A percentile compares a stretch with the other conserved stretches of the same genome.
Evolutionary conservation across 2,888 invertebrate species (phyloP).

Genomic region (Drosophila mettleri): DNA sequence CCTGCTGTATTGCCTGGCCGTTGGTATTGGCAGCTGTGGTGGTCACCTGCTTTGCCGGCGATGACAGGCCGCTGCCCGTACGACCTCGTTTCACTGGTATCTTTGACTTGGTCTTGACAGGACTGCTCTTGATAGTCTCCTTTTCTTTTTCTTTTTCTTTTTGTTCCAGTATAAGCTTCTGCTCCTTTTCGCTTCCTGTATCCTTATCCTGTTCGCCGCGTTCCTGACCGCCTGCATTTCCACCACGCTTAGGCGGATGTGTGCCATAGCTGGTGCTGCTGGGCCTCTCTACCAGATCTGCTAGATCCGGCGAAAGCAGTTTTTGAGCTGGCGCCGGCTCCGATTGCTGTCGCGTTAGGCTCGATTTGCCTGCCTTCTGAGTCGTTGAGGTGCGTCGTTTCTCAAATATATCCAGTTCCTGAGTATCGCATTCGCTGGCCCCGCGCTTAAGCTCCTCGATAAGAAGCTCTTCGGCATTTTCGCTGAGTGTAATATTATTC

Average conservation of each 20-base stretch:
- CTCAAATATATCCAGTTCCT: conserved; percentile 76
- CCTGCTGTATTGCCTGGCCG: conserved; percentile 82
- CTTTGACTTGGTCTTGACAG: conserved; percentile 84
- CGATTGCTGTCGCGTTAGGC: conserved; percentile 83
- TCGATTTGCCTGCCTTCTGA: conserved; percentile 57
- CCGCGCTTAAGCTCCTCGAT: conserved; percentile 83
- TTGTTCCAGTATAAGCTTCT: conserved; percentile 45
- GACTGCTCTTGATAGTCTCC: conserved; percentile 80
- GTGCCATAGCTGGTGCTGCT: conserved; percentile 79
- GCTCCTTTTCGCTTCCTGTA: conserved; percentile 72
- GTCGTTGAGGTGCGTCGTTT: conserved; percentile 77
- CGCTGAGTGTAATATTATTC: conserved; percentile 81
- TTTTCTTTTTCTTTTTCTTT: conserved; percentile 51
- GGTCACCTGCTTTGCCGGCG: conserved; percentile 84
- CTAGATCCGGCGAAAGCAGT: conserved; percentile 29
- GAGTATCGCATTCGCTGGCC: conserved; percentile 74
- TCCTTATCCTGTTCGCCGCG: conserved; percentile 75
- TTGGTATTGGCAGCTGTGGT: conserved; percentile 51
- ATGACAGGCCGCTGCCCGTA: conserved; percentile 77
- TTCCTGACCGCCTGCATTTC: conserved; percentile 49
- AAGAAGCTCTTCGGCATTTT: conserved; percentile 83
- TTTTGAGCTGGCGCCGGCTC: conserved; percentile 82
- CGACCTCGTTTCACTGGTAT: conserved; percentile 83
- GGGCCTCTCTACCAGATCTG: conserved; percentile 44
- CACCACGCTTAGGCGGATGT: conserved; percentile 82